Base-by-base conservation (phyloP, 1,140 invertebrate genomes). In the Acyrthosiphon pisum region DNA sequence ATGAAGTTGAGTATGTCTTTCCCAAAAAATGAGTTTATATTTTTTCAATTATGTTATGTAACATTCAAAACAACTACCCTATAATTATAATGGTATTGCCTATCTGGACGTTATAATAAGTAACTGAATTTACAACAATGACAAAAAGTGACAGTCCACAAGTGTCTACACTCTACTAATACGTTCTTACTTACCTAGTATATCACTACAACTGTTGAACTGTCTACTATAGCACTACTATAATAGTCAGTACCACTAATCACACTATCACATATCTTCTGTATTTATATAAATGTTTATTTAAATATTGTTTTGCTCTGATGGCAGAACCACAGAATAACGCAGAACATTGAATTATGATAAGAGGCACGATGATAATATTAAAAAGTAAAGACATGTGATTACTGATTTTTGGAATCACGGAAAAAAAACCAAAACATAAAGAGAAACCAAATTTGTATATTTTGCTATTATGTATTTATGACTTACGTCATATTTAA, bases 341-440 rank as follows among this genome's bases (percentile, higher is more conserved):
- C 44, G 41, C 86, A 87, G n/a, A 87, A 88, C 46, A 48, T 50
- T 88, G 30, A 48, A 35, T 35, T 35, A 35, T 88, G 86, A 88
- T 88, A 88, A 88, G 44, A 20, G 4, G 20, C 7, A 48, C 2
- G 86, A 88, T 44, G 86, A 88, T 44, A 41, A 84, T 23, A 84
- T 44, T 83, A 30, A 84, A 84, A 8, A 84, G 37, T 84, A 44
- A 26, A 84, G 44, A 44, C 37, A 84, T 44, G 23, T 44, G 83
- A n/a, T n/a, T n/a, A n/a, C n/a, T n/a, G n/a, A 4, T 83, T 37
- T 68, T 53, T 60, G 11, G 56, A 60, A 60, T 14, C 56, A 56
- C 23, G 26, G 41, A 41, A 41, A 41, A 26, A 56, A 56, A 60
- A 60, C 56, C 26, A 60, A 60, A 60, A 30, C 26, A 60, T 60